Conservation (phyloP, 2,113 vertebrate genomes). For the Martes martes region DNA sequence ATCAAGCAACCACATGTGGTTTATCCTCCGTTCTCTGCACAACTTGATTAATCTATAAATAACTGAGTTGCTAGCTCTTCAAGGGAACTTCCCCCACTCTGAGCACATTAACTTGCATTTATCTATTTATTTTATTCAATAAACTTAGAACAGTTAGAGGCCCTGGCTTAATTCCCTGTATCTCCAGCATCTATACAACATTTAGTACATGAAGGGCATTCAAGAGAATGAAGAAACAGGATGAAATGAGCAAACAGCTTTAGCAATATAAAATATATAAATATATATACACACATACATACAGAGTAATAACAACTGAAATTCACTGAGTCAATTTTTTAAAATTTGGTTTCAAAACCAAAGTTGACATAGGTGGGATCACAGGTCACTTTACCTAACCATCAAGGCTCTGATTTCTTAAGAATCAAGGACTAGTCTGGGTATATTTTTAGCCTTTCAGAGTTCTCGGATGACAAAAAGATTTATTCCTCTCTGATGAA, state of each 20-base stretch:
- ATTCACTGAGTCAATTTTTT: not conserved
- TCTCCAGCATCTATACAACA: not conserved
- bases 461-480: not conserved
- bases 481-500: not conserved
- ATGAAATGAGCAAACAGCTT: not conserved
- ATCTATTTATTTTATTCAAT: not conserved
- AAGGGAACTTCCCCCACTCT: not conserved
- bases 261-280: not conserved
- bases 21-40: not conserved
- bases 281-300: too few species aligned
- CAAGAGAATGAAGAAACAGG: not conserved
- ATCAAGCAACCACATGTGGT: constrained; percentile 56
- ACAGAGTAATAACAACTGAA: constrained; percentile 3
- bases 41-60: not conserved
- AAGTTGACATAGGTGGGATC: not conserved
- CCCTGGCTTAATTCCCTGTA: not conserved
- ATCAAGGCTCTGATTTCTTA: not conserved
- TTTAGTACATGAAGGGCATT: not conserved
- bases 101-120: not conserved
- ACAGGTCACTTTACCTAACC: not conserved
- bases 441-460: not conserved
- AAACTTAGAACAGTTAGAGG: not conserved
- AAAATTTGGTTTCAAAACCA: not conserved
- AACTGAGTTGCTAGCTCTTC: not conserved
- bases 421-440: not conserved